Evolutionary conservation across 2,888 invertebrate genomes (phyloP).

Genomic region (Heliconius ismenius): DNA sequence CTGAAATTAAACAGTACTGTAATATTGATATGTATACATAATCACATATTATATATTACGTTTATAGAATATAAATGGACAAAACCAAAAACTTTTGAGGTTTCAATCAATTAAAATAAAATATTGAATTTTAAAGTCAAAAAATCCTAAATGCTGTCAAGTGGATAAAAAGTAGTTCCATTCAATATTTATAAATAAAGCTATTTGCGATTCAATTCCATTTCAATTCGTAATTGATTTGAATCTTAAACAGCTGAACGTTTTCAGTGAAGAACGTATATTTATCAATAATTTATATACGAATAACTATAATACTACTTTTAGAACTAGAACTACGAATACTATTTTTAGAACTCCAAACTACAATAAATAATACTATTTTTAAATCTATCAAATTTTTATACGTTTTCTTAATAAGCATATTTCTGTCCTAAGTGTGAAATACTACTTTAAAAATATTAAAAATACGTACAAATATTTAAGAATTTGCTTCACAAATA

Average conservation of each 20-base stretch:
- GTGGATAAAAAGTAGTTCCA: background rate
- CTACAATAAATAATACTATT: too few species aligned
- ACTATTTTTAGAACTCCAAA: too few species aligned
- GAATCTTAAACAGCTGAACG: background rate
- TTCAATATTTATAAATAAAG: slow-evolving; percentile 1
- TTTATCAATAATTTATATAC: background rate
- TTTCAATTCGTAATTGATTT: slow-evolving; percentile 5
- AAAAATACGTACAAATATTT: background rate
- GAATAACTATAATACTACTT: background rate
- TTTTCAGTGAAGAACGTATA: background rate
- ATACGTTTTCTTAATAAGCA: too few species aligned
- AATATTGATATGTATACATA: background rate
- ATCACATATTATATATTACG: background rate
- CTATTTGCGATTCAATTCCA: background rate
- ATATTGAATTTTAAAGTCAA: background rate
- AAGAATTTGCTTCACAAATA: background rate
- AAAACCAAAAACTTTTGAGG: too few species aligned
- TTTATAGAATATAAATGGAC: background rate
- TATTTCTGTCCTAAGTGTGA: background rate
- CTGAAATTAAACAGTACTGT: background rate
- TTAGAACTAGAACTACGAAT: too few species aligned
- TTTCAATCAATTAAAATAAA: background rate
- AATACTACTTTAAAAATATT: background rate
- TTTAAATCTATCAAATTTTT: too few species aligned
- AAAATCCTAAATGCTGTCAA: background rate